These are phyloP conservation scores for Hydrophis major DNA, from an alignment of 2,797 vertebrate genomes.

Conservation along the genomic window DNA sequence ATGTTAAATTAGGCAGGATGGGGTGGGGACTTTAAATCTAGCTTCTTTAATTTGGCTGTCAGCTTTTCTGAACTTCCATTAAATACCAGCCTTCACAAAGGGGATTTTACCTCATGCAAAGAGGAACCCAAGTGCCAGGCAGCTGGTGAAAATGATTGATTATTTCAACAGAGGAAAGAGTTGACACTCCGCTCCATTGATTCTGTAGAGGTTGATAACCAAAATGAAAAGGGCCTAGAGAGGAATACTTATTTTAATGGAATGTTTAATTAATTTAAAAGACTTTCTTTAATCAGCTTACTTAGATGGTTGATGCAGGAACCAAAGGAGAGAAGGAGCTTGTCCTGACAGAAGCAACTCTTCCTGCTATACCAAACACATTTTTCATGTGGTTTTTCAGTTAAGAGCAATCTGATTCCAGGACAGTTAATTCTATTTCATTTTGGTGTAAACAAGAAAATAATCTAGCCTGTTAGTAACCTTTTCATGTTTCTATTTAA, in stretches of 20 bases:
- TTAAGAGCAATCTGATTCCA: background rate
- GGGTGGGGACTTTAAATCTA: background rate
- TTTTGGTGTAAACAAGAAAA: background rate
- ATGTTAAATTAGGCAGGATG: background rate
- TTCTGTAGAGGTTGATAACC: background rate
- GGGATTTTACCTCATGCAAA: background rate
- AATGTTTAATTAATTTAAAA: slow-evolving; percentile 6
- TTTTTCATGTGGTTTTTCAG: background rate
- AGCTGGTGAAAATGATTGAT: background rate
- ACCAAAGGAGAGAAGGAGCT: background rate
- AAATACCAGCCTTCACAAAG: background rate
- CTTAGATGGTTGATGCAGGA: background rate
- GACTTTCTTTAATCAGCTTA: background rate
- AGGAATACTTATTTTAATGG: background rate
- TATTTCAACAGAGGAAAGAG: no score
- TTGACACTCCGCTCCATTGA: background rate
- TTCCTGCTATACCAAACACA: background rate
- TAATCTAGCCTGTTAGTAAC: background rate
- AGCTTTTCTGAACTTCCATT: background rate
- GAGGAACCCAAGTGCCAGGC: background rate
- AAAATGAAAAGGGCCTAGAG: background rate
- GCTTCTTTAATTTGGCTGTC: background rate
- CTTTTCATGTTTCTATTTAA: background rate
- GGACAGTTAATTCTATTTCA: slow-evolving; percentile 9
- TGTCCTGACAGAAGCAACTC: background rate